A percentile compares a stretch with the other conserved stretches of the same genome.
These are phyloP conservation scores for Eolophus roseicapilla DNA, from an alignment of 2,113 vertebrate genomes.

Conservation along the genomic window DNA sequence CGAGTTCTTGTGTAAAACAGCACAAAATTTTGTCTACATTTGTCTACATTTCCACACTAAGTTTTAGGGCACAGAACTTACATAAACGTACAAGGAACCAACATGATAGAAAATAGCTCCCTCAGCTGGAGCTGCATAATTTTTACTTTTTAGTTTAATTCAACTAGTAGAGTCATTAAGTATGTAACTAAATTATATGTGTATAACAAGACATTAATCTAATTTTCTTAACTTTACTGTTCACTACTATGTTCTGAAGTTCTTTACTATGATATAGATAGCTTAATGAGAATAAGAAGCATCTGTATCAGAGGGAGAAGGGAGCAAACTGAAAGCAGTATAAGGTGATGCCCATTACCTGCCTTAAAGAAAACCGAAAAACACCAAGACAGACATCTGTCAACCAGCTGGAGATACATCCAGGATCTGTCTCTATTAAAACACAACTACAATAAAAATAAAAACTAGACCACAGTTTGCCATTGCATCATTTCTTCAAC, in stretches of 20 bases:
- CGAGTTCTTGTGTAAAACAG: neutral
- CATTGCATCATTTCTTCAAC: neutral
- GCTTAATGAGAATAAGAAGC: neutral
- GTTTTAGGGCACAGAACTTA: neutral
- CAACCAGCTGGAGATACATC: neutral
- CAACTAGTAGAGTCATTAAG: neutral
- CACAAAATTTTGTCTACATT: neutral
- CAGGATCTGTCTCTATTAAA: neutral
- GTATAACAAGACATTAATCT: neutral
- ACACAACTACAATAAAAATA: neutral
- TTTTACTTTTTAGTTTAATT: neutral
- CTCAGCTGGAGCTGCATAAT: neutral
- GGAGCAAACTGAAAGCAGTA: neutral
- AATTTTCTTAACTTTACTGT: neutral
- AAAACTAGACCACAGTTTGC: neutral
- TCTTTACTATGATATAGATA: neutral
- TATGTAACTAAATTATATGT: neutral
- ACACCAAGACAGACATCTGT: neutral
- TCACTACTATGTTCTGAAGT: neutral
- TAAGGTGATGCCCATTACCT: neutral
- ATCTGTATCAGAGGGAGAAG: neutral
- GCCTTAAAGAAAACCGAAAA: neutral
- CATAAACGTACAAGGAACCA: neutral
- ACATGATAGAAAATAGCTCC: neutral
- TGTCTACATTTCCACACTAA: neutral